Evolutionary conservation across 2,113 vertebrate species (phyloP), one percentile per base, ranked within the genome.

Genomic region (Pampusana beccarii): DNA sequence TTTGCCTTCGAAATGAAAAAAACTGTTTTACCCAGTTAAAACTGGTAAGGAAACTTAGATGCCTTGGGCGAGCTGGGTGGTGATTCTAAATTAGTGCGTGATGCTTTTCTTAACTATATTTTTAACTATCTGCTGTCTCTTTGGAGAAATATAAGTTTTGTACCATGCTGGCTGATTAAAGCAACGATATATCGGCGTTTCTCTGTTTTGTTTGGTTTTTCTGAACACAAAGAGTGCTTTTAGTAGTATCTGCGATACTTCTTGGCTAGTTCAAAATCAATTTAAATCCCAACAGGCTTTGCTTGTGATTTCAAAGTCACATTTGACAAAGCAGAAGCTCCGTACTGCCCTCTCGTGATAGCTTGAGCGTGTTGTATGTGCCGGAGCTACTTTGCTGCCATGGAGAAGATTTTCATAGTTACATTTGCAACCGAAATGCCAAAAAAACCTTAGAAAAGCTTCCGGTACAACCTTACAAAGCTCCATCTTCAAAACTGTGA

Each of bases 271-370:
- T 25, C 2, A 5, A 11, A 20, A 33, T n/a, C 18, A 0, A 0
- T 36, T 62, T 28, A 17, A 56, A 42, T 8, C 33, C 42, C 5
- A 28, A 11, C 23, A 4, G 8, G 2, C 9, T 72, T 58, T 62
- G 16, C 16, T 25, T 18, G 53, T 24, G 33, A 0, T 77, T 36
- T 38, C 1, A 2, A 38, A 56, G 11, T 4, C 28, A 0, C 2
- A 0, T 13, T 16, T n/a, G 65, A 5, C 1, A 0, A 4, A 2
- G 31, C 1, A 5, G 5, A 64, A 82, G 88, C 60, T 60, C 29
- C 2, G 5, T 90, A 19, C 84, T 97, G 98, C 97, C 98, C 97
- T 66, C 98, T 97, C 28, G 26, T 46, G 97, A 24, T 34, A 3
- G 26, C 38, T 5, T 2, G 1, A 28, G 19, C 17, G 0, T 2